Conservation (phyloP, 30 jellyfish, hydroid and myxozoan genomes). For the Aurelia coerulea region DNA sequence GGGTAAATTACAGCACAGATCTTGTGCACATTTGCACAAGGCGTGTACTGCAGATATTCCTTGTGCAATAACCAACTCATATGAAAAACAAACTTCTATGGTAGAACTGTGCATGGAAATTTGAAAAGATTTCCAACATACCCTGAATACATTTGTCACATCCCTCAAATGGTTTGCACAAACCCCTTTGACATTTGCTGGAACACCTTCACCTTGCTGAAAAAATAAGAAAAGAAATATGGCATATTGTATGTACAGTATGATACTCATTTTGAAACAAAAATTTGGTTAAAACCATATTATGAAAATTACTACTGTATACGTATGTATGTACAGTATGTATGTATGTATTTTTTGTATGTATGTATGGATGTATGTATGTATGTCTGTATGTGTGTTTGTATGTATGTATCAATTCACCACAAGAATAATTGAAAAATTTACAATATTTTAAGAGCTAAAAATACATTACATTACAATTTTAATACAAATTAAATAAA, state of each 20-base stretch:
- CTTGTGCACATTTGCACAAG: not conserved
- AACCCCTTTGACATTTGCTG: conserved; percentile 87
- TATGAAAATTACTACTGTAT: not conserved
- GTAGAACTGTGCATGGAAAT: not conserved
- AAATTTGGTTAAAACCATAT: not conserved
- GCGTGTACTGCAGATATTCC: too few species aligned
- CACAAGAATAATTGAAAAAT: too few species aligned
- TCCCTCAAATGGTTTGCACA: conserved; percentile 95
- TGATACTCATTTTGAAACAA: not conserved
- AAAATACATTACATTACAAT: too few species aligned
- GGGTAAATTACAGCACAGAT: not conserved
- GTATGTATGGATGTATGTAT: too few species aligned
- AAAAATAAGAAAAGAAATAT: not conserved
- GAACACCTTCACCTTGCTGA: conserved; percentile 99
- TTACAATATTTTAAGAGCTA: too few species aligned
- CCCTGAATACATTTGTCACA: conserved; percentile 80
- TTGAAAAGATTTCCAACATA: conserved; percentile 3
- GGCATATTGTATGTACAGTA: not conserved
- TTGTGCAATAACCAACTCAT: not conserved
- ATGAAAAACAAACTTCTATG: not conserved
- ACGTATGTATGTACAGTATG: too few species aligned
- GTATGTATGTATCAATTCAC: too few species aligned
- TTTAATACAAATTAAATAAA: too few species aligned
- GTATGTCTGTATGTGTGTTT: too few species aligned
- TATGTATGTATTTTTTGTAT: too few species aligned